Base-by-base conservation (phyloP, 2,888 invertebrate species). In the Nymphalis urticae region DNA sequence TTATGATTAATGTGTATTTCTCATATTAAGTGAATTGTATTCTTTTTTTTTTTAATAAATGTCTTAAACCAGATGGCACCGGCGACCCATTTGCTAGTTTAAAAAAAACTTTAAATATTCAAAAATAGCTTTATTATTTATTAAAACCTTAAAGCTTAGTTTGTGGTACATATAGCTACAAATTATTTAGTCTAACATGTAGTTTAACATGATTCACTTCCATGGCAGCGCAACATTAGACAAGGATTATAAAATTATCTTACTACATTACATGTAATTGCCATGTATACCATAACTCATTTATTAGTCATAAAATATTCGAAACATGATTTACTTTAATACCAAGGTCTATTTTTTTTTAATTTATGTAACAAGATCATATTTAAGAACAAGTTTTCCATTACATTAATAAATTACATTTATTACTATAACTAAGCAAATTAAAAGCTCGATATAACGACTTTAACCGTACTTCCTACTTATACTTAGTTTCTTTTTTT, bases 271-370 rank as follows among this genome's bases (percentile, higher is more conserved):
- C 17, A 54, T 17, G 27, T 51, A 68, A 60, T 54, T 32, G 21
- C 19, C 53, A 53, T 42, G 24, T 27, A 62, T 58, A 21, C 42
- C n/a, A 69, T 69, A 59, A 66, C 51, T 58, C 62, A 66, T 69
- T 58, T 62, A 62, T 65, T 64, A 54, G 62, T 56, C 64, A 64
- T 54, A 62, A 67, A 54, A 68, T 64, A 68, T 54, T 63, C 47
- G 58, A 61, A 63, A 67, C 62, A 64, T 68, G 59, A 62, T 19
- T 62, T 47, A 56, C n/a, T 24, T 13, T 54, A 53, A 51, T 58
- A 53, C 59, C 69, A 69, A 69, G 66, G 66, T 9, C 62, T 48
- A 9, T 64, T 68, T 64, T 65, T n/a, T 68, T 63, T 56, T 19
- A 51, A 56, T 58, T 65, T 69, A 58, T 59, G 59, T 62, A 66